Evolutionary conservation across 1,140 invertebrate genomes (phyloP).

Genomic region (Propsilocerus akamusi): DNA sequence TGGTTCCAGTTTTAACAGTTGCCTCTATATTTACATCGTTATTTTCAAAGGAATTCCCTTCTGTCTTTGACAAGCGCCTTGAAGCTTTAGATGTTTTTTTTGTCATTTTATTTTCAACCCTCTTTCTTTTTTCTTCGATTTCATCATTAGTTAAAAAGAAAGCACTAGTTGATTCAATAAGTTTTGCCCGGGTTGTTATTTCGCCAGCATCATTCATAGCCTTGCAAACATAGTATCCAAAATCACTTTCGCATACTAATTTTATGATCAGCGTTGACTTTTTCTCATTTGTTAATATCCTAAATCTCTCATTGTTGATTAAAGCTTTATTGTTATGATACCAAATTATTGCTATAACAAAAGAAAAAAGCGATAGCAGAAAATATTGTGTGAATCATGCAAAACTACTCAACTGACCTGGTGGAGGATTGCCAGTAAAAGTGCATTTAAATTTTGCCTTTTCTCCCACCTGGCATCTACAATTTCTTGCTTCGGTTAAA

Average conservation of each 20-base stretch:
- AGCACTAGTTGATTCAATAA: slow-evolving; percentile 35
- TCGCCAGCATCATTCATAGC: slow-evolving; percentile 64
- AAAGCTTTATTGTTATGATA: slow-evolving; percentile 70
- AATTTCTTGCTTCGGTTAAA: slow-evolving; percentile 57
- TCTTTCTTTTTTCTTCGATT: slow-evolving; percentile 13
- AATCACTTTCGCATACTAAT: slow-evolving; percentile 44
- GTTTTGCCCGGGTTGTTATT: slow-evolving; percentile 56
- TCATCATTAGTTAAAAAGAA: slow-evolving; percentile 7
- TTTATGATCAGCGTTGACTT: slow-evolving; percentile 52
- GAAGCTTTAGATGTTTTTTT: slow-evolving; percentile 14
- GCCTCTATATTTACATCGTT: slow-evolving; percentile 10
- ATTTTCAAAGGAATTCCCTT: not conserved
- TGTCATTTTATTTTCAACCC: slow-evolving; percentile 21
- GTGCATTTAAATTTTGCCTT: slow-evolving; percentile 52
- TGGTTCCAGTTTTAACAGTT: slow-evolving; percentile 22
- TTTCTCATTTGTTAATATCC: slow-evolving; percentile 43
- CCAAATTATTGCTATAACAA: slow-evolving; percentile 31
- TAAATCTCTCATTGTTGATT: slow-evolving; percentile 48
- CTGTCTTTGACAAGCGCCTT: slow-evolving; percentile 8
- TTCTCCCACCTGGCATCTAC: slow-evolving; percentile 53
- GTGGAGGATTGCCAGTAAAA: slow-evolving; percentile 65
- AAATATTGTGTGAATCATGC: slow-evolving; percentile 1
- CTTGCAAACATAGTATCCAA: slow-evolving; percentile 74
- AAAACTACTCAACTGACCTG: slow-evolving; percentile 36
- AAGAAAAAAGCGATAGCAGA: not conserved